Conservation (phyloP, 2,797 vertebrate species). For the Prunella strophiata region DNA sequence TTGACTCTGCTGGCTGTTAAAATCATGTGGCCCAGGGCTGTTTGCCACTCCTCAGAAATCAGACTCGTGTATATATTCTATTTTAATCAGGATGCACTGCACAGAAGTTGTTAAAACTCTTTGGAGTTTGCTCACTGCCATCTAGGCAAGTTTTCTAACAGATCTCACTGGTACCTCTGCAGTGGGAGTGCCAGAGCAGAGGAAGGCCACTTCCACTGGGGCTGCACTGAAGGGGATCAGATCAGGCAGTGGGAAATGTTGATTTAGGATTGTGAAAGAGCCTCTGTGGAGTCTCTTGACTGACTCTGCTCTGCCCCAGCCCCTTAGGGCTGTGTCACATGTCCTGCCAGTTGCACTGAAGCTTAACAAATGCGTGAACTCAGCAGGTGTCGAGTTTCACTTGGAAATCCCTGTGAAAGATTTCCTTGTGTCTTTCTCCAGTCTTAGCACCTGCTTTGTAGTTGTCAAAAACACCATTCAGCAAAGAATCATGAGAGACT, state of each 20-base stretch:
- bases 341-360: neutral
- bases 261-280: neutral
- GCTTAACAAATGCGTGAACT: neutral
- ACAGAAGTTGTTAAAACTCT: neutral
- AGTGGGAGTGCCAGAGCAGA: neutral
- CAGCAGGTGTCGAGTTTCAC: neutral
- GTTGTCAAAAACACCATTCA: neutral
- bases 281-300: neutral
- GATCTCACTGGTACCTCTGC: neutral
- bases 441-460: neutral
- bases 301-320: neutral
- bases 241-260: fast-evolving
- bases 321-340: neutral
- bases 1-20: neutral
- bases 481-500: neutral
- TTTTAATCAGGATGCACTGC: neutral
- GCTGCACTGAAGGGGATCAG: neutral
- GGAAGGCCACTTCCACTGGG: neutral
- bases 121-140: neutral
- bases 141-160: neutral
- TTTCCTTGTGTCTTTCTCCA: neutral
- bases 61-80: neutral
- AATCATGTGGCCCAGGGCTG: fast-evolving
- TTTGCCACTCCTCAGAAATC: neutral
- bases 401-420: neutral